A percentile compares a stretch with the other conserved stretches of the same genome.
Conservation (phyloP, 2,888 invertebrate species). For the Antitype chi region DNA sequence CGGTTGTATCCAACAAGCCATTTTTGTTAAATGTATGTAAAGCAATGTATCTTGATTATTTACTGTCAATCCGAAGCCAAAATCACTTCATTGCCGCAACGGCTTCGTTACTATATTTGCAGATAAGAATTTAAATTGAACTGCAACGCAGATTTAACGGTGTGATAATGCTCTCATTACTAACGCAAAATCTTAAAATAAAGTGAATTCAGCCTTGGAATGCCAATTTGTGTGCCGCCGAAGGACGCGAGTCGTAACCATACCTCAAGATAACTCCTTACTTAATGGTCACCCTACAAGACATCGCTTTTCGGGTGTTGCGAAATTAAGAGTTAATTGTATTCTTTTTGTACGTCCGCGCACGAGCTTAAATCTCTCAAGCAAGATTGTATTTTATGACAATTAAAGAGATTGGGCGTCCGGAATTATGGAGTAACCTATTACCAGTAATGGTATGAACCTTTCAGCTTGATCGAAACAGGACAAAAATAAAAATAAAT, state of each 20-base stretch:
- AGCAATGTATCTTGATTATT: conserved; percentile 69
- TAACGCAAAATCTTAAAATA: background rate
- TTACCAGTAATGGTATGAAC: conserved; percentile 60
- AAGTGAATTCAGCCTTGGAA: conserved; percentile 32
- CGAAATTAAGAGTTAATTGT: conserved; percentile 80
- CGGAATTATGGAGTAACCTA: conserved; percentile 59
- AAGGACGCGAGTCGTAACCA: conserved; percentile 69
- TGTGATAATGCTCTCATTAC: conserved; percentile 17
- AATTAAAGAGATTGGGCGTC: conserved; percentile 71
- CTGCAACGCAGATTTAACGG: conserved; percentile 10
- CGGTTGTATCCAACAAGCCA: conserved; percentile 16
- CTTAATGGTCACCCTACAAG: conserved; percentile 77
- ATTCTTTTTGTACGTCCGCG: conserved; percentile 73
- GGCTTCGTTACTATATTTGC: background rate
- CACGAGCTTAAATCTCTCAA: conserved; percentile 73
- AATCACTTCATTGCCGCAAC: conserved; percentile 24
- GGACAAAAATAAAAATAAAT: conserved; percentile 47
- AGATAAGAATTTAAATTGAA: conserved; percentile 22
- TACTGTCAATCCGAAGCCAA: conserved; percentile 56
- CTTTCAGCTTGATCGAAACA: conserved; percentile 62
- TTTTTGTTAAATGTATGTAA: conserved; percentile 42
- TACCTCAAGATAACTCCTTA: conserved; percentile 74
- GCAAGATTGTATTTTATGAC: conserved; percentile 76
- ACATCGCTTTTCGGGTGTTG: conserved; percentile 78
- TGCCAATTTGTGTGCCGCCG: conserved; percentile 64